phyloP scores from a whole-genome alignment of 1,140 invertebrate species.

The Stenopsyche tienmushanensis region DNA sequence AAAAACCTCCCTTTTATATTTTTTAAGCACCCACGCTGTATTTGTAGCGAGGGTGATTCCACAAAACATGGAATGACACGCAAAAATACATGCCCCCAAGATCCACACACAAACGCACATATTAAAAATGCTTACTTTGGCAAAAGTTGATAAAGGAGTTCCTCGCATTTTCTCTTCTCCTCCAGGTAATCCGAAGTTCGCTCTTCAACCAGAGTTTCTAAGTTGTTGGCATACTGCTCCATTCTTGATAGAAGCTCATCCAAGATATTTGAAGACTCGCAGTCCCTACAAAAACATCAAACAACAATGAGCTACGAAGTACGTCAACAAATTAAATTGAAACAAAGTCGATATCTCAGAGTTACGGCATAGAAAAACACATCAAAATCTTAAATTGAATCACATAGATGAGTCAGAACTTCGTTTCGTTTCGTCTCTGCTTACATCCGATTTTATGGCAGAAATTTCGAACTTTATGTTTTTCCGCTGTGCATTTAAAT shows the following conservation, averaged over 20 bases:
- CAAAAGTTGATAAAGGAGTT: constrained; percentile 91
- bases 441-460: too few relatives aligned
- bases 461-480: too few relatives aligned
- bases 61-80: background rate
- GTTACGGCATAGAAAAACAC: too few relatives aligned
- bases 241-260: constrained; percentile 95
- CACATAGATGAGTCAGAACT: too few relatives aligned
- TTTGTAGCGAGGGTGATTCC: background rate
- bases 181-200: constrained; percentile 94
- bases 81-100: too few relatives aligned
- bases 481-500: too few relatives aligned
- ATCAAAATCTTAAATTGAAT: too few relatives aligned
- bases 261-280: constrained; percentile 83
- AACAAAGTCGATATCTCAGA: too few relatives aligned
- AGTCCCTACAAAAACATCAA: constrained; percentile 56
- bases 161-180: constrained; percentile 97
- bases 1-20: background rate
- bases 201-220: constrained; percentile 94
- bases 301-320: too few relatives aligned
- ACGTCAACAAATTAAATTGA: too few relatives aligned
- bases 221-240: constrained; percentile 98
- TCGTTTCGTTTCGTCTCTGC: too few relatives aligned
- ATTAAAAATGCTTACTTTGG: constrained; percentile 70
- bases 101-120: too few relatives aligned
- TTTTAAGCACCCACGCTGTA: background rate